A percentile compares a stretch with the other conserved stretches of the same genome.
phyloP scores from a whole-genome alignment of 2,113 vertebrate species.

The Tetrao urogallus region DNA sequence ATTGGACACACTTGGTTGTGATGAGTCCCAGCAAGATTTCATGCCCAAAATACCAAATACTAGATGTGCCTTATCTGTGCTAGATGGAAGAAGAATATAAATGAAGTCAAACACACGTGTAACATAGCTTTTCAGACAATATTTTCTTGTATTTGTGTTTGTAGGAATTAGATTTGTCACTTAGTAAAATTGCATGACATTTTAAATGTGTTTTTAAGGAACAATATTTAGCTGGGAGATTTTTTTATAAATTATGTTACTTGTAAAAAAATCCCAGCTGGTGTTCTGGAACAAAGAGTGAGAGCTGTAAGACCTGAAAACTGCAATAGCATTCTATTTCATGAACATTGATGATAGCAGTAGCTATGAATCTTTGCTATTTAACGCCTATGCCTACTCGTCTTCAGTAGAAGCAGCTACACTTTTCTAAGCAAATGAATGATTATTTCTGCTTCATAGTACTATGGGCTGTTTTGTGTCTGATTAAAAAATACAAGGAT shows the following conservation, averaged over 20 bases:
- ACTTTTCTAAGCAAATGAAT: background rate
- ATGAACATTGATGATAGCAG: background rate
- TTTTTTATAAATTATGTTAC: background rate
- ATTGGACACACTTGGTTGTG: background rate
- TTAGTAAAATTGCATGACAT: background rate
- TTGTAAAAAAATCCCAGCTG: background rate
- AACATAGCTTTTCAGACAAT: background rate
- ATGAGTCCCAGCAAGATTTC: constrained; percentile 11
- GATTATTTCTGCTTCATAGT: background rate
- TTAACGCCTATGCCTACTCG: background rate
- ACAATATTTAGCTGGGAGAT: background rate
- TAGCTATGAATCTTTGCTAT: background rate
- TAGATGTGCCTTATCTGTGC: constrained; percentile 33
- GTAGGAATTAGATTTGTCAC: background rate
- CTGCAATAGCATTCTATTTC: background rate
- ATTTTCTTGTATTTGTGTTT: background rate
- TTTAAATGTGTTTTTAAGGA: background rate
- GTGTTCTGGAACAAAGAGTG: background rate
- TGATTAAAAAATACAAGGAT: background rate
- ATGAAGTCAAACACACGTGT: background rate
- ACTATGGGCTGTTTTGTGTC: background rate
- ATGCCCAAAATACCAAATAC: background rate
- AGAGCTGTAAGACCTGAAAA: background rate
- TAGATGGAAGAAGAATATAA: background rate
- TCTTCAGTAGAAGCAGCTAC: background rate